phyloP scores from a whole-genome alignment of 2,888 invertebrate species.

The Drosophila fungiperda region DNA sequence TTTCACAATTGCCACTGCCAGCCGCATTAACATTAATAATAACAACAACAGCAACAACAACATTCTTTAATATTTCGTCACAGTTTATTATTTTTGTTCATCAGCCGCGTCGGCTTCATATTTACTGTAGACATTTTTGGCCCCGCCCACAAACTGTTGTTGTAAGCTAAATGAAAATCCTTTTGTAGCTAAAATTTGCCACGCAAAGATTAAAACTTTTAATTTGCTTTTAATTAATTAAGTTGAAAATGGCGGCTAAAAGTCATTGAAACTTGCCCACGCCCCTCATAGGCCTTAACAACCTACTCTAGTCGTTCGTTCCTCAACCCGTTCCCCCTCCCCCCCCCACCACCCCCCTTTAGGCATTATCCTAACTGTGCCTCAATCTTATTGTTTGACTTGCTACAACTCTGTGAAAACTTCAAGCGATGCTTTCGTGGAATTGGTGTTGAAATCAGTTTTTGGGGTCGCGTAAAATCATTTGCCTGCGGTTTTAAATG shows the following conservation, averaged over 20 bases:
- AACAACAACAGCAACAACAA: conserved; percentile 14
- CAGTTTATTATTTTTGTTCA: conserved; percentile 81
- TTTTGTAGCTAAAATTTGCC: conserved; percentile 75
- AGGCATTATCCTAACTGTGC: conserved; percentile 9
- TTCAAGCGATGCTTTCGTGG: conserved; percentile 40
- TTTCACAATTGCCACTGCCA: conserved; percentile 55
- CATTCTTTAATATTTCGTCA: conserved; percentile 49
- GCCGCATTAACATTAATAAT: conserved; percentile 26
- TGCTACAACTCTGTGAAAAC: conserved; percentile 39
- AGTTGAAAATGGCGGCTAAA: conserved; percentile 80
- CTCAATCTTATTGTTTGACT: conserved; percentile 48
- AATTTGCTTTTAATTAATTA: conserved; percentile 83
- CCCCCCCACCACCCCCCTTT: no score
- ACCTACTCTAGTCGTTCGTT: neutral
- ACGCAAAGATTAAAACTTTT: conserved; percentile 81
- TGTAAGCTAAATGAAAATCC: conserved; percentile 51
- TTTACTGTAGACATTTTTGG: conserved; percentile 46
- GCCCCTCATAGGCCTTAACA: conserved; percentile 54
- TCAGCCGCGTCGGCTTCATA: conserved; percentile 52
- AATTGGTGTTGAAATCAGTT: conserved; percentile 55
- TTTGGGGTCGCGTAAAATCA: conserved; percentile 50
- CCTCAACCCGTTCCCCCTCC: neutral
- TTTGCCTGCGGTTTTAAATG: conserved; percentile 58
- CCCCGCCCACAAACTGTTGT: conserved; percentile 18
- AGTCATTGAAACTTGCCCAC: conserved; percentile 67